Conservation (phyloP, 2,113 vertebrate species). For the Puma concolor region DNA sequence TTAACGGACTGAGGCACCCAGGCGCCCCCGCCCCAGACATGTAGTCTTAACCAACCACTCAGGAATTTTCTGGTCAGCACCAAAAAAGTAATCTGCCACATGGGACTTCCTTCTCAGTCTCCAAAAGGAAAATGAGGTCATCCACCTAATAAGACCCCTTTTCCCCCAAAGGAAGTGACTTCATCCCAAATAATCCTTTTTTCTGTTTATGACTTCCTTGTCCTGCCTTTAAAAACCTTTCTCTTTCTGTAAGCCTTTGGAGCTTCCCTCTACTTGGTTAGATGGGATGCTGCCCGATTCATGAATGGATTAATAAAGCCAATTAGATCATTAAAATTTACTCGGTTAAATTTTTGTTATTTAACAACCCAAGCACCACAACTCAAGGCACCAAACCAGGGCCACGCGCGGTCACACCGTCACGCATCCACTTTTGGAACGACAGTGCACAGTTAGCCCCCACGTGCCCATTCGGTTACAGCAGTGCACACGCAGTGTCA, state of each 20-base stretch:
- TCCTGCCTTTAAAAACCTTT: neutral
- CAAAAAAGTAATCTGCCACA: neutral
- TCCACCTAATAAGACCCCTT: neutral
- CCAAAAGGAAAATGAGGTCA: neutral
- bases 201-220: neutral
- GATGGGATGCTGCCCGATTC: neutral
- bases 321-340: neutral
- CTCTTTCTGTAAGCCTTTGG: neutral
- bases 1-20: too few relatives aligned
- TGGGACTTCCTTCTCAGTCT: neutral
- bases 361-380: neutral
- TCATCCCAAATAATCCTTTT: neutral
- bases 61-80: neutral
- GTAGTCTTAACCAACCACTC: neutral
- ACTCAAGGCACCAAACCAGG: neutral
- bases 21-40: neutral
- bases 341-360: neutral
- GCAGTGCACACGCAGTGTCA: neutral
- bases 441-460: neutral
- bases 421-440: neutral
- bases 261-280: neutral
- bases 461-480: neutral
- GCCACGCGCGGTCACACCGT: neutral
- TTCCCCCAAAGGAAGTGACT: neutral
- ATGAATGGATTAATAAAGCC: neutral